phyloP scores from a whole-genome alignment of 2,888 invertebrate species.

The Pristionchus maxplancki region DNA sequence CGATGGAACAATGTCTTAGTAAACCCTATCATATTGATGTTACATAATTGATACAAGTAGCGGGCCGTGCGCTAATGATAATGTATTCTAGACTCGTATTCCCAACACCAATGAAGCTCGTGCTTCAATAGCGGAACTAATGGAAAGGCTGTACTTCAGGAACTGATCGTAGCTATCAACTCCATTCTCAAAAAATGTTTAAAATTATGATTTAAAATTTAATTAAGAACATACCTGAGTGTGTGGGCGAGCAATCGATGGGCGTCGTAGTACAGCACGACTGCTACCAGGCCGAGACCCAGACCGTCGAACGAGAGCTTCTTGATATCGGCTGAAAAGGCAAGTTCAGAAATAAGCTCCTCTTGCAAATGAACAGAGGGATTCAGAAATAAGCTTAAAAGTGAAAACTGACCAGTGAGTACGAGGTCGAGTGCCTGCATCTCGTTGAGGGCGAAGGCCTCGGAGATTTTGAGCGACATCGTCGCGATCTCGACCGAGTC shows the following conservation, averaged over 20 bases:
- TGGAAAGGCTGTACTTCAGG: too few species aligned
- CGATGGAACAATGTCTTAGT: too few species aligned
- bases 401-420: not conserved
- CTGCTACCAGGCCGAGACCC: slow-evolving; percentile 43
- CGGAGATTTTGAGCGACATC: slow-evolving; percentile 37
- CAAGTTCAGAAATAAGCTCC: not conserved
- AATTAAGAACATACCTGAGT: slow-evolving; percentile 27
- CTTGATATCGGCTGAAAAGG: slow-evolving; percentile 48
- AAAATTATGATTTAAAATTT: too few species aligned
- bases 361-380: not conserved
- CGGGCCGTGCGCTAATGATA: too few species aligned
- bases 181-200: too few species aligned
- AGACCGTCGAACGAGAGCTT: slow-evolving; percentile 27
- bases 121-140: not conserved
- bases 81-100: too few species aligned
- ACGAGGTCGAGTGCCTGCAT: slow-evolving; percentile 52
- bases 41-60: too few species aligned
- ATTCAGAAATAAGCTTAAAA: not conserved
- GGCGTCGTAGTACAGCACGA: slow-evolving; percentile 51
- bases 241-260: slow-evolving; percentile 35
- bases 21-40: not conserved
- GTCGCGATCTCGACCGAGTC: not conserved
- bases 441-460: slow-evolving; percentile 47
- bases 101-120: not conserved
- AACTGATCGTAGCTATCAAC: too few species aligned